phyloP scores from a whole-genome alignment of 1,140 invertebrate species.

The Steinernema khuongi region DNA sequence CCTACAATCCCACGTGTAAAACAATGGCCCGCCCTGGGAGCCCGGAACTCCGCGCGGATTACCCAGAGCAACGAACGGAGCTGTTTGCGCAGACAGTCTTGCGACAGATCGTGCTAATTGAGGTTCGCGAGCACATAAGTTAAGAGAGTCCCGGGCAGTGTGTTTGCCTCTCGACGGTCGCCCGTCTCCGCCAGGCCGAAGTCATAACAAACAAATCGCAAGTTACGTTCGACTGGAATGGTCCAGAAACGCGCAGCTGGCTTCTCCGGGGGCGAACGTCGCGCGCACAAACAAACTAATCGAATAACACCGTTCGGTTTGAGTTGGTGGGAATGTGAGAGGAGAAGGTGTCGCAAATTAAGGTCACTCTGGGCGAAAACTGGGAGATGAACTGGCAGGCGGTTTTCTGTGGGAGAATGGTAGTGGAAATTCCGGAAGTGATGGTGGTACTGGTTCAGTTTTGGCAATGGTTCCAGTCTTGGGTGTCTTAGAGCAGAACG shows the following conservation, averaged over 20 bases:
- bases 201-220: constrained; percentile 6
- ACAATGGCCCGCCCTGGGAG: no score
- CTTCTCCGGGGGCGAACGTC: neutral
- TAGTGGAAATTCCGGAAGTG: no score
- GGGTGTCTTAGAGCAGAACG: no score
- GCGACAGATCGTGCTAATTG: constrained; percentile 11
- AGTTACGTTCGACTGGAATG: neutral
- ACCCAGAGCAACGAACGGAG: neutral
- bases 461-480: no score
- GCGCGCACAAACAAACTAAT: constrained; percentile 15
- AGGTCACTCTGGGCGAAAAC: neutral
- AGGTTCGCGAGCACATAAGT: neutral
- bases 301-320: constrained; percentile 15
- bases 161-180: constrained; percentile 11
- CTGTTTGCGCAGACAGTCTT: constrained; percentile 12
- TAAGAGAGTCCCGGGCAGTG: neutral
- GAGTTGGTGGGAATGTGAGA: constrained; percentile 5
- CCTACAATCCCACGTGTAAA: neutral
- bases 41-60: neutral
- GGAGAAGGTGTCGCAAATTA: neutral
- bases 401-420: no score
- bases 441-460: no score
- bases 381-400: neutral
- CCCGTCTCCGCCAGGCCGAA: no score
- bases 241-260: neutral